A percentile compares a stretch with the other conserved stretches of the same genome.
Conservation (phyloP, 1,140 invertebrate species). For the Cyclargus thomasi region DNA sequence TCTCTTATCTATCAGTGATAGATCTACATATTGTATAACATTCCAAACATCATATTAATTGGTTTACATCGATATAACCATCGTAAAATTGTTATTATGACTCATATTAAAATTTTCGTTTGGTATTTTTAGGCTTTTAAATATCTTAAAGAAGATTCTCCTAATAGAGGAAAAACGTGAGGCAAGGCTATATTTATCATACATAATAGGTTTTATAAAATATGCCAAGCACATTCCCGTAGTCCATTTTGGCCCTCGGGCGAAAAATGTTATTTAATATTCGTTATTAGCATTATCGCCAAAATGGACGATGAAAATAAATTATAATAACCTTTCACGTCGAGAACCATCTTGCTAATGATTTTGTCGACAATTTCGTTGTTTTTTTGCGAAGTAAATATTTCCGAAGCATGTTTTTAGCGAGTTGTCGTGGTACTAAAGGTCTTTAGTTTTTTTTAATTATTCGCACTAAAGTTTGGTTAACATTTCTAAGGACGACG, state of each 20-base stretch:
- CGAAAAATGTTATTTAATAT: constrained; percentile 4
- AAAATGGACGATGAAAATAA: not conserved
- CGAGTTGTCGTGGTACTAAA: not conserved
- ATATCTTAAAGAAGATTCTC: too few relatives aligned
- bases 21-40: too few relatives aligned
- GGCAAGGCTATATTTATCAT: not conserved
- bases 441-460: too few relatives aligned
- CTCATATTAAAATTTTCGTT: too few relatives aligned
- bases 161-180: not conserved
- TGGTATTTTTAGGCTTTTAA: too few relatives aligned
- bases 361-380: not conserved
- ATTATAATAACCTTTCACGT: constrained; percentile 3
- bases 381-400: not conserved
- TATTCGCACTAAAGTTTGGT: too few relatives aligned
- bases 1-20: too few relatives aligned
- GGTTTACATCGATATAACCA: too few relatives aligned
- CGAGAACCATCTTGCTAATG: not conserved
- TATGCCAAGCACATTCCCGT: not conserved
- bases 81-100: not conserved
- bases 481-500: too few relatives aligned
- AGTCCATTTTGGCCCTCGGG: not conserved
- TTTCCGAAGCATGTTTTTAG: not conserved
- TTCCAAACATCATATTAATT: too few relatives aligned
- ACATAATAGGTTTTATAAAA: not conserved
- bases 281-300: not conserved